A percentile compares a stretch with the other conserved stretches of the same genome.
Evolutionary conservation across 2,797 vertebrate species (phyloP).

Genomic region (Sternotherus odoratus): DNA sequence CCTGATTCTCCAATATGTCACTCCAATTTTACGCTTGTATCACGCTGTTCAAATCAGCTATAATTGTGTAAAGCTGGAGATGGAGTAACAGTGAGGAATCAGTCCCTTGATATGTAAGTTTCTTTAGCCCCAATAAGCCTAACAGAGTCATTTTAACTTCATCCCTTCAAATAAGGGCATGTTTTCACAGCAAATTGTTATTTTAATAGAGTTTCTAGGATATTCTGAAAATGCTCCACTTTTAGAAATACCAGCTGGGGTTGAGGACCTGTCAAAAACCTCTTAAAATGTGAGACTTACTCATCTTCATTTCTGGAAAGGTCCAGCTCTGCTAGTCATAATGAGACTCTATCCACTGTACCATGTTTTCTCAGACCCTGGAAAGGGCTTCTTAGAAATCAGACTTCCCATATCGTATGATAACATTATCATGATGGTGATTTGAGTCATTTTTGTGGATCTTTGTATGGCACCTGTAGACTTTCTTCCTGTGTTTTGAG

Average conservation of each 20-base stretch:
- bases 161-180: not conserved
- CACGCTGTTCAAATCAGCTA: not conserved
- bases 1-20: rapidly evolving
- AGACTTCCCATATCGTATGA: constrained; percentile 21
- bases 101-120: not conserved
- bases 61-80: not conserved
- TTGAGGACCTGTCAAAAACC: not conserved
- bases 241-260: not conserved
- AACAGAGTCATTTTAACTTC: not conserved
- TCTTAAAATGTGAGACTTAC: not conserved
- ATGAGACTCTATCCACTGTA: not conserved
- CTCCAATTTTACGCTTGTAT: not conserved
- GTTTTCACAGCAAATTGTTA: not conserved
- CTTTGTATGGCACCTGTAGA: constrained; percentile 1
- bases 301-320: constrained; percentile 46
- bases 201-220: not conserved
- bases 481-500: not conserved
- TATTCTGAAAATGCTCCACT: not conserved
- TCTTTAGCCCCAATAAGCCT: not conserved
- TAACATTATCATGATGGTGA: constrained; percentile 47
- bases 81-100: not conserved
- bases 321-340: constrained; percentile 6
- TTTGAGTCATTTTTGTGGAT: constrained; percentile 30
- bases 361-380: not conserved
- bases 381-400: constrained; percentile 40